Evolutionary conservation across 2,113 vertebrate genomes (phyloP), one percentile per base, ranked within the genome.

Genomic region (Sinocyclocheilus rhinocerous): DNA sequence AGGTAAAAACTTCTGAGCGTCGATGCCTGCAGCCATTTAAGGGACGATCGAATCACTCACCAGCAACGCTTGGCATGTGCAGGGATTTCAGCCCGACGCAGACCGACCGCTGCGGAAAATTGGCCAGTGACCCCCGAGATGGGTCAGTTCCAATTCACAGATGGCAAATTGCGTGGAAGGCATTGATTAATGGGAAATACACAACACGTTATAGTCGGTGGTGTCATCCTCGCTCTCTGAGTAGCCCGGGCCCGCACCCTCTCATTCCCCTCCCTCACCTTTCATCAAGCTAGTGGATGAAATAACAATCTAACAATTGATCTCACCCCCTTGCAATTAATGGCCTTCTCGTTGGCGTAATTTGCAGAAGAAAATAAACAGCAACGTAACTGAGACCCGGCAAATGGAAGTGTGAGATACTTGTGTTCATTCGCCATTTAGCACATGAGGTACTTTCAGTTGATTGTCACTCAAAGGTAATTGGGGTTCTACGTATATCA

Each of bases 131-230:
- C 94, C 94, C 94, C 86, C 86, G 91, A 94, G 92, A 93, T 87
- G 69, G 93, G 93, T 93, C 93, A 93, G 91, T 91, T 92, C 93
- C 94, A 94, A 94, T 94, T 94, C 93, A 93, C 93, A 93, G 91
- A 91, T 89, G 91, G 93, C 93, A 95, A 95, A 95, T 95, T 93
- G 93, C 91, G 93, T 93, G 93, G 93, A 95, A 94, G 93, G 93
- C 95, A 95, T 94, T 95, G 95, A 95, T 95, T 95, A 95, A 94
- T 95, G 93, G 92, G 89, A 82, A 93, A 93, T 93, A 94, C 93
- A 95, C 91, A 93, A 92, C 90, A 95, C 87, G 83, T 95, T 95
- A 94, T 92, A 90, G 93, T 91, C 92, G 81, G 84, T 81, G 82
- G 91, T 93, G 92, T 93, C 91, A 91, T 91, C 92, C 81, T 83